Base-by-base conservation (phyloP, 2,113 vertebrate species). In the Chamaea fasciata region DNA sequence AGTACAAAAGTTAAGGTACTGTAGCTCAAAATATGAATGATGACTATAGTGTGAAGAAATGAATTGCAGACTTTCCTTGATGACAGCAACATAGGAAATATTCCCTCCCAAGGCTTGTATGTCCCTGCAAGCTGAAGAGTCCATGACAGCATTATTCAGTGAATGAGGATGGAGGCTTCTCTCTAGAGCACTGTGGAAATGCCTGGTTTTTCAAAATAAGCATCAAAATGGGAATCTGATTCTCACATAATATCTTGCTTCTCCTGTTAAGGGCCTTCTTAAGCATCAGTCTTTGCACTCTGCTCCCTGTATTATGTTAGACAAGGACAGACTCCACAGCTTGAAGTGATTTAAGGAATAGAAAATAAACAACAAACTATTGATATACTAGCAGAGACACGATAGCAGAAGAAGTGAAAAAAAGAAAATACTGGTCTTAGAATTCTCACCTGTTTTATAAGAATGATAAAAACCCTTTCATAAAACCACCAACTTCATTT, bases 1-100 rank as follows among this genome's bases (percentile, higher is more conserved):
- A 85, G 71, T 53, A 44, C 52, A 90, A 83, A 95, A 87, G 91
- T 92, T 86, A 92, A 90, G 63, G 68, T 76, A 86, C 75, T 56
- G 71, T 65, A 82, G 19, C 37, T 95, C 78, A 89, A 94, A 91
- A 73, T 53, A 77, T 22, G 86, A 91, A 85, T 73, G 21, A 76
- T 79, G 47, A 44, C 31, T 57, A 10, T 35, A 70, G 15, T 7
- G 18, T 80, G 50, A 74, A 71, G 76, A 69, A 18, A 35, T 7
- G 11, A 71, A 33, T 44, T 46, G 18, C 64, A 35, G 37, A 27
- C 1, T 63, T 70, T 75, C 44, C 31, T 67, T 44, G 35, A 47
- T 85, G 78, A n/a, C 42, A 69, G 8, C 33, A 59, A 10, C 22
- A 17, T 1, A 44, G 27, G 19, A 41, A 19, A 19, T 37, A 4